Conservation (phyloP, 2,113 vertebrate genomes). For the Zosterops lateralis region DNA sequence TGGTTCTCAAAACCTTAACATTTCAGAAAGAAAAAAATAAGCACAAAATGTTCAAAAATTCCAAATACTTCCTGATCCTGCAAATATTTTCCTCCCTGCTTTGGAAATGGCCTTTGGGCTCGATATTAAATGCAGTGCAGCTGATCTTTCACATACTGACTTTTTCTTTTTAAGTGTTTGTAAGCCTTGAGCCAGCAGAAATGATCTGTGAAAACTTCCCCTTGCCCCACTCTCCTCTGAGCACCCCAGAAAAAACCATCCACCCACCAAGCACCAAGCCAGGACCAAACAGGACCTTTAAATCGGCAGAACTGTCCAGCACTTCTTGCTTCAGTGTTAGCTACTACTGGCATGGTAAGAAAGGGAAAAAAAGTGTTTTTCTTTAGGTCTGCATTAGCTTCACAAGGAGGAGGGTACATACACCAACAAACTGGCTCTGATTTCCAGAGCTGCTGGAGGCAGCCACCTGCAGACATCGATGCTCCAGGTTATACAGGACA, state of each 20-base stretch:
- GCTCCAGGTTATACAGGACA: not conserved
- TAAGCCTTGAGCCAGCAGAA: not conserved
- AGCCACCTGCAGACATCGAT: not conserved
- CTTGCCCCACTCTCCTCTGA: not conserved
- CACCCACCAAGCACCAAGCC: rapidly evolving
- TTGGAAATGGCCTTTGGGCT: not conserved
- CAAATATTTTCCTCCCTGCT: not conserved
- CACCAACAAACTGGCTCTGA: not conserved
- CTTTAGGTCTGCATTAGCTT: not conserved
- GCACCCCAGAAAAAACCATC: not conserved
- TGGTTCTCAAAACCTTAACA: not conserved
- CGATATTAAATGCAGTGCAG: rapidly evolving
- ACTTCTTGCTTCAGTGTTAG: not conserved
- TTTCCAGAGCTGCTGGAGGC: not conserved
- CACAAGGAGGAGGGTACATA: not conserved
- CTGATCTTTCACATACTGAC: not conserved
- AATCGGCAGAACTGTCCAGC: rapidly evolving
- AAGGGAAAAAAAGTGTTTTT: not conserved
- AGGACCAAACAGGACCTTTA: not conserved
- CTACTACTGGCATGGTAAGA: not conserved
- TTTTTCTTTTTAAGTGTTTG: not conserved
- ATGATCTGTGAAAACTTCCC: not conserved
- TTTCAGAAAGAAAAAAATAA: not conserved
- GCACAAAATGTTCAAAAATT: not conserved
- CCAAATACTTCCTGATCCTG: not conserved